phyloP scores from a whole-genome alignment of 1,140 invertebrate genomes.

The Pristionchus pacificus region DNA sequence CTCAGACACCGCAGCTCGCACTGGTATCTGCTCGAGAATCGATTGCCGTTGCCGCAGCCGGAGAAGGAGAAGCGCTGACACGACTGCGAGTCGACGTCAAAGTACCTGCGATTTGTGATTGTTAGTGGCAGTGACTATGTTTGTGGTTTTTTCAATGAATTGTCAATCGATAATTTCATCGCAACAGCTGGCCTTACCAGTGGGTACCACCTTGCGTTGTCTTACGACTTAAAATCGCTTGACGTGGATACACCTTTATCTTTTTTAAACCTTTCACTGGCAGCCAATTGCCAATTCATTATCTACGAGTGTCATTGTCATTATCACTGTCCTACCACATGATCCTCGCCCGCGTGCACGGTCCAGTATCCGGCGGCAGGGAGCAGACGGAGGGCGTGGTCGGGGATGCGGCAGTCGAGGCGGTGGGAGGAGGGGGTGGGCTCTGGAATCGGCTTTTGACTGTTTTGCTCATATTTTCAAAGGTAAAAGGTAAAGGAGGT shows the following conservation, averaged over 20 bases:
- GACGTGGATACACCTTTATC: too few species aligned
- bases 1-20: not conserved
- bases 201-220: not conserved
- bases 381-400: not conserved
- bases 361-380: not conserved
- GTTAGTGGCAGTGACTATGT: too few species aligned
- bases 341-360: not conserved
- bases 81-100: too few species aligned
- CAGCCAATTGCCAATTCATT: too few species aligned
- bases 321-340: too few species aligned
- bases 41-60: not conserved
- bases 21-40: not conserved
- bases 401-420: not conserved
- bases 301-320: too few species aligned
- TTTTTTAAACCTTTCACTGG: too few species aligned
- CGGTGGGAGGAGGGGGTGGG: not conserved
- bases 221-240: not conserved
- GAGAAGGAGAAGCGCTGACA: not conserved
- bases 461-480: not conserved
- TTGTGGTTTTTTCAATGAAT: too few species aligned
- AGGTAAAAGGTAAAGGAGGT: not conserved
- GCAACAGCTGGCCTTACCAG: not conserved
- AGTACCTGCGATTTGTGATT: too few species aligned
- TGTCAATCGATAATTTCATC: too few species aligned
- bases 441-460: too few species aligned